A percentile compares a stretch with the other conserved stretches of the same genome.
Evolutionary conservation across 2,888 invertebrate species (phyloP).

Genomic region (Melinaea menophilus): DNA sequence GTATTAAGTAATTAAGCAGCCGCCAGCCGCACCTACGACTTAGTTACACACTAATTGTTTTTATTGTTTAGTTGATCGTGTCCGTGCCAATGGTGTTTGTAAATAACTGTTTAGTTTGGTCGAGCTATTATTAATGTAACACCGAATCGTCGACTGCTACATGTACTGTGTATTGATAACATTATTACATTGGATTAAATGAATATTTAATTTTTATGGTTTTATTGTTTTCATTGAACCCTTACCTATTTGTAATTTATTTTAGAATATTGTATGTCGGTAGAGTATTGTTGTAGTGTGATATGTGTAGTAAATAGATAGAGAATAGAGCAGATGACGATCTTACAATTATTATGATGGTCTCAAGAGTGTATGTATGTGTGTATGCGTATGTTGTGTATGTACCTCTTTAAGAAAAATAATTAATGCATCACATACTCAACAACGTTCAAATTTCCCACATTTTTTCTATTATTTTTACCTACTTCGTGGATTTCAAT

Average conservation of each 20-base stretch:
- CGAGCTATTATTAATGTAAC: conserved; percentile 25
- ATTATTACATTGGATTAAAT: conserved; percentile 62
- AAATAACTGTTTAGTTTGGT: conserved; percentile 37
- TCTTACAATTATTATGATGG: too few relatives aligned
- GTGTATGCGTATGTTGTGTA: too few relatives aligned
- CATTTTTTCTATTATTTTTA: too few relatives aligned
- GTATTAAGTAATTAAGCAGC: conserved; percentile 60
- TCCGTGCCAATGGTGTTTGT: conserved; percentile 66
- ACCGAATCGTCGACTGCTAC: conserved; percentile 25
- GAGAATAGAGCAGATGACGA: too few relatives aligned
- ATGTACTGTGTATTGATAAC: conserved; percentile 45
- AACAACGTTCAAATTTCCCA: too few relatives aligned
- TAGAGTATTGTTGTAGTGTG: too few relatives aligned
- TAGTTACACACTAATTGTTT: conserved; percentile 45
- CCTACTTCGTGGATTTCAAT: too few relatives aligned
- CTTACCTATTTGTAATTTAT: background rate
- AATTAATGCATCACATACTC: too few relatives aligned
- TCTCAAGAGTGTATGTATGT: too few relatives aligned
- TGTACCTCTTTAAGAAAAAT: too few relatives aligned
- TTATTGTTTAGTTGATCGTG: conserved; percentile 49
- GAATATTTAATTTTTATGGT: conserved; percentile 49
- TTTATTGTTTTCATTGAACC: conserved; percentile 31
- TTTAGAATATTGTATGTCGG: background rate
- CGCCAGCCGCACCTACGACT: conserved; percentile 65
- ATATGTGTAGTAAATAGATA: too few relatives aligned